Evolutionary conservation across 2,113 vertebrate genomes (phyloP), one percentile per base, ranked within the genome.

Genomic region (Galeopterus variegatus): DNA sequence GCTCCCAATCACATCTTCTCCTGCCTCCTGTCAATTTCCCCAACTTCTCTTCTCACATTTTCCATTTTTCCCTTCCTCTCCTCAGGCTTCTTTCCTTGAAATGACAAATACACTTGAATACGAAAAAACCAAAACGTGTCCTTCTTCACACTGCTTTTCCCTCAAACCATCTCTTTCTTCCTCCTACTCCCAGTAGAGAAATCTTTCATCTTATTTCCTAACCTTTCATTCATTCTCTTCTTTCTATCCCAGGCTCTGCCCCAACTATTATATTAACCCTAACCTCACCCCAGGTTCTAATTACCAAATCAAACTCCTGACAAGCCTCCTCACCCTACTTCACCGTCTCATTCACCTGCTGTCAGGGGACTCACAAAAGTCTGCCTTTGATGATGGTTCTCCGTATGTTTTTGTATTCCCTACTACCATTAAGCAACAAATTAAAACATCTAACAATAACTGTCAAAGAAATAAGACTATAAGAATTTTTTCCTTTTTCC

Each of bases 401-500:
- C 67, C 48, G 13, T 28, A 52, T 31, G 21, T 14, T 54, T 73
- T 60, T 79, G 2, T 33, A 72, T 62, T 88, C 60, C 65, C 62
- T 67, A 62, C 64, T 67, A 50, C 54, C 75, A 5, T 52, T 93
- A 93, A 67, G 36, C 45, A 90, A 90, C 26, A 93, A 65, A 81
- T 33, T 36, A 69, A 52, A 81, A 88, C 24, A 36, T 33, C 48
- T 81, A 62, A 93, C 5, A 77, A 31, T 79, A 73, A 90, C 3
- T 84, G 17, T 67, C 41, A 81, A 90, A 94, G 56, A 85, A 82
- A 82, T 62, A 65, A 75, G 23, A 83, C 33, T 69, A 41, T 6
- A 58, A 58, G 31, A 24, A 87, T 50, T 67, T 90, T 72, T 79
- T 76, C 69, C 19, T 36, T 95, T 41, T 95, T 92, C 45, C 31